Evolutionary conservation across 2,113 vertebrate species (phyloP).

Genomic region (Peromyscus leucopus): DNA sequence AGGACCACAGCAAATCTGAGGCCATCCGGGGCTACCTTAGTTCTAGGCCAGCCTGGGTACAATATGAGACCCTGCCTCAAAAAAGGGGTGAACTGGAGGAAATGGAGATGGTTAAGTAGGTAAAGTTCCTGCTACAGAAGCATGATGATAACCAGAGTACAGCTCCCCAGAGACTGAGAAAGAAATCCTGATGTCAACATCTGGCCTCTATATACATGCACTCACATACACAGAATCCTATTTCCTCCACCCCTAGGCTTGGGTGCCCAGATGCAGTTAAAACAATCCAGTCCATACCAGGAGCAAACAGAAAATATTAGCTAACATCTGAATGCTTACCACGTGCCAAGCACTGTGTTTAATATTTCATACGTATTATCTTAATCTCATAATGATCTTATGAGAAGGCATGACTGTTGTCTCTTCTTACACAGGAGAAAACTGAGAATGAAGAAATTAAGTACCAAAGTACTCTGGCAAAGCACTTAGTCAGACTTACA

Average conservation of each 20-base stretch:
- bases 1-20: not conserved
- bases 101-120: no score
- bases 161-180: not conserved
- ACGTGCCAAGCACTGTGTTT: not conserved
- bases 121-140: not conserved
- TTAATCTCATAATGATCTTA: not conserved
- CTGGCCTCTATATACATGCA: not conserved
- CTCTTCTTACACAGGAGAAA: slow-evolving; percentile 51
- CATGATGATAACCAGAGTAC: not conserved
- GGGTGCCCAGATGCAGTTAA: not conserved
- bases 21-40: not conserved
- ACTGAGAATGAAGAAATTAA: slow-evolving; percentile 43
- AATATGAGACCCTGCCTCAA: not conserved
- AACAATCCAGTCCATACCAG: not conserved
- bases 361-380: not conserved
- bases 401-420: not conserved
- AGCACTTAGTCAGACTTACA: not conserved
- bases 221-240: not conserved
- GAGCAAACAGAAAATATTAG: slow-evolving; percentile 32
- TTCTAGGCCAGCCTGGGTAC: not conserved
- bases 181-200: not conserved
- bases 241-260: not conserved
- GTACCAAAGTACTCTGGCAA: slow-evolving; percentile 13
- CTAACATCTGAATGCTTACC: not conserved
- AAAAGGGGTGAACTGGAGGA: no score